These are phyloP conservation scores for Sicus ferrugineus DNA, from an alignment of 2,888 invertebrate species.

Conservation along the genomic window DNA sequence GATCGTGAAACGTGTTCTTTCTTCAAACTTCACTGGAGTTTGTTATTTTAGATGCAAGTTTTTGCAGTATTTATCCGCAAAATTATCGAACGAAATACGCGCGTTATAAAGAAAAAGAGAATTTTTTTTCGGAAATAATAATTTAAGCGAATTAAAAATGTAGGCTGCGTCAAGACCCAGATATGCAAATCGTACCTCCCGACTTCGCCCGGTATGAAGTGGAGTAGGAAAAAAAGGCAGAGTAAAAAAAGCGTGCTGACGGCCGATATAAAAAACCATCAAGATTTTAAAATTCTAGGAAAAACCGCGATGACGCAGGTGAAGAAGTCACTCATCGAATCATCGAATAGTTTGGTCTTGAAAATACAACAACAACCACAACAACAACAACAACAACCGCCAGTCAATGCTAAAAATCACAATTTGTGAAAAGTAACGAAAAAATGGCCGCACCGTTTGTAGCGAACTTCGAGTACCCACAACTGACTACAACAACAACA, in stretches of 20 bases:
- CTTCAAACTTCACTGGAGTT: too few species aligned
- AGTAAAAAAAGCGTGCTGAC: not conserved
- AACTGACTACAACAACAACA: not conserved
- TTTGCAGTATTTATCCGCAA: not conserved
- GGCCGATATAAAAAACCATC: not conserved
- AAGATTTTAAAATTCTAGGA: conserved; percentile 24
- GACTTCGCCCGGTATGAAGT: conserved; percentile 29
- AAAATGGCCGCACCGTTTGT: not conserved
- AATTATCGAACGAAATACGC: not conserved
- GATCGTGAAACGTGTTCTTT: too few species aligned
- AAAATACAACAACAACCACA: conserved; percentile 12
- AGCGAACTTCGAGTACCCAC: not conserved
- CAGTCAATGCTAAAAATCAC: not conserved
- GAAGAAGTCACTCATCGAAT: conserved; percentile 8
- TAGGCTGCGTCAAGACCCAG: conserved; percentile 55
- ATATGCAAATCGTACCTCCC: conserved; percentile 57
- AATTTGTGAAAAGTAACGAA: not conserved
- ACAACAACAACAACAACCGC: conserved; percentile 17
- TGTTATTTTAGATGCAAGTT: not conserved
- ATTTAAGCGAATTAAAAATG: conserved; percentile 49
- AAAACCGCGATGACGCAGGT: conserved; percentile 24
- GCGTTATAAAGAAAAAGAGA: conserved; percentile 11
- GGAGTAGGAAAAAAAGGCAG: not conserved
- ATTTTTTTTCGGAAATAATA: not conserved
- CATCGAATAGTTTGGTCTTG: not conserved